A percentile compares a stretch with the other conserved stretches of the same genome.
phyloP scores from a whole-genome alignment of 2,888 invertebrate genomes.

The Andrena bucephala region DNA sequence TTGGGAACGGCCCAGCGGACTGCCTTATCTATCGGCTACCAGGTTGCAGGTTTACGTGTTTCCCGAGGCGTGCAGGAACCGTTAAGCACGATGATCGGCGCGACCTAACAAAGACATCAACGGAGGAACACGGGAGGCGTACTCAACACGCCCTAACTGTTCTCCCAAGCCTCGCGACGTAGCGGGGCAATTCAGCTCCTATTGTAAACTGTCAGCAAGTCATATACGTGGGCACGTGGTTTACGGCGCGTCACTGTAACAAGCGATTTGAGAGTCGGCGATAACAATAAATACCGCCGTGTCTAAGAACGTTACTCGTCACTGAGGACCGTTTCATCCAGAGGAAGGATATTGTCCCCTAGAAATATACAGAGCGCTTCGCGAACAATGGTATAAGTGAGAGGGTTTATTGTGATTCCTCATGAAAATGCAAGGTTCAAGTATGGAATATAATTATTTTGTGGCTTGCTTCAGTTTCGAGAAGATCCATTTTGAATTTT shows the following conservation, averaged over 20 bases:
- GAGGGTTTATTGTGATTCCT: too few species aligned
- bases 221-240: slow-evolving; percentile 59
- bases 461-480: too few species aligned
- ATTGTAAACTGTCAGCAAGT: slow-evolving; percentile 65
- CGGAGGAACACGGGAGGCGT: slow-evolving; percentile 53
- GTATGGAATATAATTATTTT: too few species aligned
- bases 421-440: too few species aligned
- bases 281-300: slow-evolving; percentile 61
- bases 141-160: slow-evolving; percentile 62
- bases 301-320: not conserved
- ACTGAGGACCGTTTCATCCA: not conserved
- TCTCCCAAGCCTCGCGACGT: slow-evolving; percentile 36
- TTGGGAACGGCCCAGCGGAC: slow-evolving; percentile 1
- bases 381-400: too few species aligned
- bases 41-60: slow-evolving; percentile 39
- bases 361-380: too few species aligned
- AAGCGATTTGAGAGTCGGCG: slow-evolving; percentile 44
- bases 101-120: slow-evolving; percentile 64
- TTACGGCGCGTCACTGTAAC: slow-evolving; percentile 62
- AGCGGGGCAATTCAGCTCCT: slow-evolving; percentile 51
- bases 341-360: too few species aligned
- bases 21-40: slow-evolving; percentile 44
- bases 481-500: too few species aligned
- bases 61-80: slow-evolving; percentile 50
- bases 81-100: slow-evolving; percentile 46